These are phyloP conservation scores for Prosapia bicincta DNA, from an alignment of 2,888 invertebrate species.

Conservation along the genomic window DNA sequence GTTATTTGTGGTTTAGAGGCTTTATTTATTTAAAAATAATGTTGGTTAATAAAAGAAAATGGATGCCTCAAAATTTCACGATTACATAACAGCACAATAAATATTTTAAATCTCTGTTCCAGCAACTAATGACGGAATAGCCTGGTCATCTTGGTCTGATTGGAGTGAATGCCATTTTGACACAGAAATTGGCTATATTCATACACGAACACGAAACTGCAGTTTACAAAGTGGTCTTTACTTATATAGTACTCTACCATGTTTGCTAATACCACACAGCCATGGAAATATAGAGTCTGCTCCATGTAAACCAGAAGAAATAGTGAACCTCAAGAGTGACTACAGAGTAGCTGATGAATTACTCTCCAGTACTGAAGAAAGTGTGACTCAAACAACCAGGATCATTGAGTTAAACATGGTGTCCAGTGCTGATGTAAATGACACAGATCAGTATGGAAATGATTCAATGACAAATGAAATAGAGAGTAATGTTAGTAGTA, in stretches of 20 bases:
- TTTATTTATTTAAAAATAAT: no score
- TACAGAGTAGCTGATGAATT: neutral
- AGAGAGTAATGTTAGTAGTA: neutral
- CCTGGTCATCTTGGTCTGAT: conserved; percentile 41
- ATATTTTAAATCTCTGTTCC: conserved; percentile 4
- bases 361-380: neutral
- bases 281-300: conserved; percentile 21
- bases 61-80: no score
- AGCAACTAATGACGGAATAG: conserved; percentile 38
- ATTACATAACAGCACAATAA: no score
- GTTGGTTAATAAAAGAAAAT: no score
- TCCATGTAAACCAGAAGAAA: conserved; percentile 5
- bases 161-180: conserved; percentile 38
- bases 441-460: neutral
- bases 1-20: no score
- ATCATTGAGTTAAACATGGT: neutral
- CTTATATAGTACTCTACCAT: conserved; percentile 27
- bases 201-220: conserved; percentile 32
- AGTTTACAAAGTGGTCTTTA: conserved; percentile 32
- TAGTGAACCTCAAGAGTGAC: neutral
- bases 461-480: neutral
- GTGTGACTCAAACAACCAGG: neutral
- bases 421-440: neutral
- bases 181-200: conserved; percentile 21
- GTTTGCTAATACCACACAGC: conserved; percentile 15